Evolutionary conservation across 2,113 vertebrate genomes (phyloP).

Genomic region (Amia ocellicauda): DNA sequence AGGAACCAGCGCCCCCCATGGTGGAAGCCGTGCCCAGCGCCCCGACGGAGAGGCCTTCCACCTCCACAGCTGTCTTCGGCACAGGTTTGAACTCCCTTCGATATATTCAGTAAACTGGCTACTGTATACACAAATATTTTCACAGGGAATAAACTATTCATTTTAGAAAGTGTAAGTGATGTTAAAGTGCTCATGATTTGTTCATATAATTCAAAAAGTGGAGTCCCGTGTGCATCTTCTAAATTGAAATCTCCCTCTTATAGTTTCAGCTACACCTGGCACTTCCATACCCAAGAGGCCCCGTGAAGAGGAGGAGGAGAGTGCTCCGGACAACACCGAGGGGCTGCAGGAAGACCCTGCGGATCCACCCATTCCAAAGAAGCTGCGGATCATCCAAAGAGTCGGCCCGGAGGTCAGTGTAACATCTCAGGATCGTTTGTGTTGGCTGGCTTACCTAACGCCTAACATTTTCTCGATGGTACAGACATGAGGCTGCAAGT

Average conservation of each 20-base stretch:
- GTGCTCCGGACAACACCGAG: constrained; percentile 70
- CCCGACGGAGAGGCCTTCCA: constrained; percentile 86
- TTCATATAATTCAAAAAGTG: too few relatives aligned
- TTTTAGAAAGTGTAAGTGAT: too few relatives aligned
- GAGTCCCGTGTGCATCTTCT: too few relatives aligned
- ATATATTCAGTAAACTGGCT: too few relatives aligned
- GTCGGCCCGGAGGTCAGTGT: constrained; percentile 80
- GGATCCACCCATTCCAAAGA: constrained; percentile 85
- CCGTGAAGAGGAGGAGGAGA: constrained; percentile 89
- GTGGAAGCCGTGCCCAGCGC: constrained; percentile 84
- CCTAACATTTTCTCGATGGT: background rate
- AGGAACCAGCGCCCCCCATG: constrained; percentile 73
- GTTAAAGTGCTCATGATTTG: too few relatives aligned
- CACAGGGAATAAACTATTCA: too few relatives aligned
- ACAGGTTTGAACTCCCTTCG: constrained; percentile 68
- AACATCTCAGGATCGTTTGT: too few relatives aligned
- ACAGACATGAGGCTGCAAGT: background rate
- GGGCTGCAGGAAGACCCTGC: constrained; percentile 74
- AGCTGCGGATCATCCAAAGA: constrained; percentile 80
- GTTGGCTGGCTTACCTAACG: too few relatives aligned
- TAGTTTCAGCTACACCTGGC: constrained; percentile 87
- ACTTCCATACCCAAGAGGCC: constrained; percentile 84
- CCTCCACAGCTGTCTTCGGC: constrained; percentile 84
- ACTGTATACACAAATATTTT: too few relatives aligned
- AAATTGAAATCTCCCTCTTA: constrained; percentile 17